Conservation (phyloP, 2,797 vertebrate genomes). For the Ispidina picta region DNA sequence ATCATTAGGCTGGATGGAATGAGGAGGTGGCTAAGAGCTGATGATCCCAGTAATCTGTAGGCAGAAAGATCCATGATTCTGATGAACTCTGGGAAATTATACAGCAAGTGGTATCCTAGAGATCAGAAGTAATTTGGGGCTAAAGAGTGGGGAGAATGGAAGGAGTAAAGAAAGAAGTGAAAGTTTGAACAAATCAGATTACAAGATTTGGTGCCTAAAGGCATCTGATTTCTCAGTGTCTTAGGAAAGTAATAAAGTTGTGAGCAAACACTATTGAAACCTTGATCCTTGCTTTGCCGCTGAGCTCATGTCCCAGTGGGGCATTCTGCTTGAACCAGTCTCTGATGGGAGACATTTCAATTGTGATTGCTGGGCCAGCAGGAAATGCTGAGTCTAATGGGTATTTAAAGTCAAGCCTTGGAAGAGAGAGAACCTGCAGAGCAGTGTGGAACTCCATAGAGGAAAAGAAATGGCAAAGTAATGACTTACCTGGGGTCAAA, state of each 20-base stretch:
- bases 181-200: not conserved
- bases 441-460: not conserved
- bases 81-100: not conserved
- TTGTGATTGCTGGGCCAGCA: not conserved
- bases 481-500: not conserved
- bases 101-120: not conserved
- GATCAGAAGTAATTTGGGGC: not conserved
- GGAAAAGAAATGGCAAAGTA: not conserved
- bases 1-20: not conserved
- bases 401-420: not conserved
- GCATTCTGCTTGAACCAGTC: slow-evolving; percentile 13
- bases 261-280: not conserved
- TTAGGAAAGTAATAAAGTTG: not conserved
- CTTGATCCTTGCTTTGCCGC: slow-evolving; percentile 1
- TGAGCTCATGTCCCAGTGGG: not conserved
- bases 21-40: not conserved
- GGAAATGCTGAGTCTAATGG: not conserved
- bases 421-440: not conserved
- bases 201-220: not conserved
- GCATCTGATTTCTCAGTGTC: not conserved
- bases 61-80: not conserved
- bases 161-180: not conserved
- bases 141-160: not conserved
- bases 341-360: not conserved
- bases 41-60: not conserved